A percentile compares a stretch with the other conserved stretches of the same genome.
Conservation (phyloP, 2,888 invertebrate species). For the Scaptomyza reducta region DNA sequence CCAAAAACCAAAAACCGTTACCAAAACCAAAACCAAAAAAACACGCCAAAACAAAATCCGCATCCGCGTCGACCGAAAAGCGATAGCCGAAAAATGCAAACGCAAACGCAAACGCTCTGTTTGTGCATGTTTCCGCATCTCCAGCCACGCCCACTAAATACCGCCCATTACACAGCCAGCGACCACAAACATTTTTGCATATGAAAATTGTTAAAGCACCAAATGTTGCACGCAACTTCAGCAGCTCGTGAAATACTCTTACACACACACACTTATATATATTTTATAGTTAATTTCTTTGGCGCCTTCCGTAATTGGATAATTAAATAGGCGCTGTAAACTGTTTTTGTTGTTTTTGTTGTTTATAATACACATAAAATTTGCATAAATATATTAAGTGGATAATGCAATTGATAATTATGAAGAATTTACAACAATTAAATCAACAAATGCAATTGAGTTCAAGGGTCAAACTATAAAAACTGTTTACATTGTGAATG, state of each 20-base stretch:
- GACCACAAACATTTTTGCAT: slow-evolving; percentile 9
- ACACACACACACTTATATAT: slow-evolving; percentile 7
- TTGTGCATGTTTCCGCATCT: slow-evolving; percentile 46
- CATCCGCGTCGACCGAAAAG: slow-evolving; percentile 58
- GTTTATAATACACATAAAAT: slow-evolving; percentile 50
- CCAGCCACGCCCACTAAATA: slow-evolving; percentile 25
- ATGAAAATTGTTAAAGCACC: slow-evolving; percentile 32
- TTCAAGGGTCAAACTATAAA: slow-evolving; percentile 40
- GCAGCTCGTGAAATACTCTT: slow-evolving; percentile 41
- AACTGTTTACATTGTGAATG: slow-evolving; percentile 5
- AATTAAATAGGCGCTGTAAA: slow-evolving; percentile 64
- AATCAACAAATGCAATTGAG: slow-evolving; percentile 49
- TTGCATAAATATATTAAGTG: slow-evolving; percentile 59
- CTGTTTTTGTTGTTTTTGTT: slow-evolving; percentile 8
- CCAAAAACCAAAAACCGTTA: slow-evolving; percentile 31
- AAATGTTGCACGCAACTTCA: slow-evolving; percentile 24
- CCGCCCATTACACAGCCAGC: slow-evolving; percentile 1
- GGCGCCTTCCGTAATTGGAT: slow-evolving; percentile 63
- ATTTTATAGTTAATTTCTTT: slow-evolving; percentile 54
- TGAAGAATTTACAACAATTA: slow-evolving; percentile 50
- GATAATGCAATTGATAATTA: slow-evolving; percentile 49
- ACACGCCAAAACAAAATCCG: slow-evolving; percentile 46
- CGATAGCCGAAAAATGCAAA: slow-evolving; percentile 63
- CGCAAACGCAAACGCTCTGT: slow-evolving; percentile 38
- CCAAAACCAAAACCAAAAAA: slow-evolving; percentile 22